These are phyloP conservation scores for Bombyx mori DNA, from an alignment of 1,140 invertebrate genomes.

Conservation along the genomic window DNA sequence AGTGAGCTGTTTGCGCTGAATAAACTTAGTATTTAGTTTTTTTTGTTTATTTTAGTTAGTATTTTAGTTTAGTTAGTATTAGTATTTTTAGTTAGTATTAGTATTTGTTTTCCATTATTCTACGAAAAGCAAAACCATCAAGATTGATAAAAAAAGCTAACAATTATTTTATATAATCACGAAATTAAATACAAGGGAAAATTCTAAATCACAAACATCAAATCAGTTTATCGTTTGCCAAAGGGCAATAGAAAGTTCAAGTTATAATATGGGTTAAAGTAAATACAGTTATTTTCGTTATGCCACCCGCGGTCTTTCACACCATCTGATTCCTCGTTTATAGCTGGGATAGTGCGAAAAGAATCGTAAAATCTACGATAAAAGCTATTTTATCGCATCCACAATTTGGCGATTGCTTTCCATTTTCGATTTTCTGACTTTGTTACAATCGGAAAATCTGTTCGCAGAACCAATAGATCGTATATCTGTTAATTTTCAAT, in stretches of 20 bases:
- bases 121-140: too few species aligned
- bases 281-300: conserved; percentile 42
- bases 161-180: too few species aligned
- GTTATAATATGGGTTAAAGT: conserved; percentile 23
- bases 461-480: too few species aligned
- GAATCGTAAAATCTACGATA: conserved; percentile 57
- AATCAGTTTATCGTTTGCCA: conserved; percentile 8
- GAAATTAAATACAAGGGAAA: neutral
- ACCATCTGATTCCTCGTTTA: conserved; percentile 58
- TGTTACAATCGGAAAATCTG: conserved; percentile 9
- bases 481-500: too few species aligned
- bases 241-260: conserved; percentile 17
- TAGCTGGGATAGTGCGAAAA: conserved; percentile 48
- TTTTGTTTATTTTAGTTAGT: too few species aligned
- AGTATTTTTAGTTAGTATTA: too few species aligned
- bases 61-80: too few species aligned
- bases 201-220: conserved; percentile 1
- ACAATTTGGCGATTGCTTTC: conserved; percentile 48
- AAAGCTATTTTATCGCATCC: conserved; percentile 44
- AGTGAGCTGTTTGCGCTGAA: too few species aligned
- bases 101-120: too few species aligned
- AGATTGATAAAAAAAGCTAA: too few species aligned
- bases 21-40: too few species aligned
- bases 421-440: conserved; percentile 39
- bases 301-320: conserved; percentile 46